Percentiles rank a stretch among this genome's conserved stretches.
phyloP scores from a whole-genome alignment of 1,140 invertebrate species.

The Lerema accius region DNA sequence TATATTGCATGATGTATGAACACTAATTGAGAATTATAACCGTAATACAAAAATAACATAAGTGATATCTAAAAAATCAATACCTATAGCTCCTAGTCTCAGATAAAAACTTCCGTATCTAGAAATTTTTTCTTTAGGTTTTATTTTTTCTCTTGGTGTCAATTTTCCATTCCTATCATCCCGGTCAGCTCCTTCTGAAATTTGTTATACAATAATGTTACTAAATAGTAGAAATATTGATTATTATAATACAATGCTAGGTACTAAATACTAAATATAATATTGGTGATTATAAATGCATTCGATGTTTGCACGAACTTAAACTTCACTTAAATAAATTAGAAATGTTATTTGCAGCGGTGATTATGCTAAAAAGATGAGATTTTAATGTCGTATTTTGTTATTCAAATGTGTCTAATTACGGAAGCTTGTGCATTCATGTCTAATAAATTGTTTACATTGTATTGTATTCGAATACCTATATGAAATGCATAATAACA shows the following conservation, averaged over 20 bases:
- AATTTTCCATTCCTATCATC: conserved; percentile 67
- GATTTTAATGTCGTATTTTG: conserved; percentile 81
- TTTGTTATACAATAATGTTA: conserved; percentile 15
- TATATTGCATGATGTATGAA: no score
- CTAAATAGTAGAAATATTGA: no score
- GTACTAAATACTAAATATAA: no score
- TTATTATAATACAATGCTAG: no score
- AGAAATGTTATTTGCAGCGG: conserved; percentile 66
- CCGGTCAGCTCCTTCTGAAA: conserved; percentile 57
- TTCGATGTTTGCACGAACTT: not conserved
- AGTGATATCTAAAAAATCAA: no score
- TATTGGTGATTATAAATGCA: conserved; percentile 34
- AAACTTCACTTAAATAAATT: conserved; percentile 9
- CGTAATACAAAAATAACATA: no score
- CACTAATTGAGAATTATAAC: no score
- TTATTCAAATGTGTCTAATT: conserved; percentile 77
- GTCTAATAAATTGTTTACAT: conserved; percentile 25
- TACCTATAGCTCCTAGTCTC: conserved; percentile 89
- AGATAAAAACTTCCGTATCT: conserved; percentile 91
- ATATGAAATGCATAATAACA: no score
- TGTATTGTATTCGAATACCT: conserved; percentile 31
- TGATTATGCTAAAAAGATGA: conserved; percentile 80
- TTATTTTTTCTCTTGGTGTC: conserved; percentile 63
- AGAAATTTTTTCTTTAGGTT: conserved; percentile 73
- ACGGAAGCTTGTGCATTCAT: conserved; percentile 48